These are phyloP conservation scores for Oegoconia quadripuncta DNA, from an alignment of 2,888 invertebrate species.

Conservation along the genomic window DNA sequence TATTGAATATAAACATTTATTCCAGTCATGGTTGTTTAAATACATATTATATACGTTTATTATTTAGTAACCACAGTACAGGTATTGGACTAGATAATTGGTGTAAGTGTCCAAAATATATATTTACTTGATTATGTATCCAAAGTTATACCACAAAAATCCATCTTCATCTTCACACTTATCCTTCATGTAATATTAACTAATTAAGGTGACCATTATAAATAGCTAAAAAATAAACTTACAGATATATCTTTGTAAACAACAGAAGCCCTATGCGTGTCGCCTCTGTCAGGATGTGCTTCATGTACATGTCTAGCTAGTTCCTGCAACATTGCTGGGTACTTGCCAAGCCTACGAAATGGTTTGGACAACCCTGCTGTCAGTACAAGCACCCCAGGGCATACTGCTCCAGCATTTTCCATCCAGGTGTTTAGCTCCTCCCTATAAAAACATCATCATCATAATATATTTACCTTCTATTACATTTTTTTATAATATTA, in stretches of 20 bases:
- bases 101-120: too few relatives aligned
- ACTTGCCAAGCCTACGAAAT: conserved; percentile 96
- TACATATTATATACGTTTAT: too few relatives aligned
- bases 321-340: conserved; percentile 96
- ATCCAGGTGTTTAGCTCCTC: conserved; percentile 91
- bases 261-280: conserved; percentile 95
- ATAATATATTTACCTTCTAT: too few relatives aligned
- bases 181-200: neutral
- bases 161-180: neutral
- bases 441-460: conserved; percentile 57
- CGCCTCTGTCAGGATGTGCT: conserved; percentile 96
- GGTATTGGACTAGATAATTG: too few relatives aligned
- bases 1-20: too few relatives aligned
- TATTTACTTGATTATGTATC: neutral
- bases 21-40: too few relatives aligned
- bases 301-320: conserved; percentile 97
- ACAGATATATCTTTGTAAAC: conserved; percentile 97
- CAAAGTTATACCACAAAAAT: neutral
- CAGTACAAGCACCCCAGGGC: conserved; percentile 92
- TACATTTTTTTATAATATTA: too few relatives aligned
- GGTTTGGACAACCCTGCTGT: conserved; percentile 97
- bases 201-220: neutral
- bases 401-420: conserved; percentile 91
- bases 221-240: conserved; percentile 42
- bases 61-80: too few relatives aligned